Evolutionary conservation across 92 coral and sea anemone genomes (phyloP).

Genomic region (Porites evermanni): DNA sequence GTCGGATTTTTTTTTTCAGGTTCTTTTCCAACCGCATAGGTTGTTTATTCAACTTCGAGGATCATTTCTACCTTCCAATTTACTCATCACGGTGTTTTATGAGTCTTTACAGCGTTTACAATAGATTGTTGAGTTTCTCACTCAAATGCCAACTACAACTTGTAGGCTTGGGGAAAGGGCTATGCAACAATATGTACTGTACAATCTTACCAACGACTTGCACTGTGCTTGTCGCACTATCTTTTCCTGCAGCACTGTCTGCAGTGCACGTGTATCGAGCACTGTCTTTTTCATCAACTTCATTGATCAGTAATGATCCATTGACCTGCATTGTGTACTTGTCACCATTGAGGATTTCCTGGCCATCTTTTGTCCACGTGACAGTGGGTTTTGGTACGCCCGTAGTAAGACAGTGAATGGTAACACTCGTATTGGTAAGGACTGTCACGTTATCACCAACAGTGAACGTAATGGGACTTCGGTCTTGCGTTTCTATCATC

Average conservation of each 20-base stretch:
- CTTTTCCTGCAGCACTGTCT: constrained; percentile 49
- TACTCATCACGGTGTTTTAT: no score
- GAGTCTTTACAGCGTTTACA: no score
- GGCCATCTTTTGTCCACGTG: constrained; percentile 70
- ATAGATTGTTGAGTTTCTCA: no score
- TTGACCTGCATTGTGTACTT: constrained; percentile 26
- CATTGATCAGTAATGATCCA: constrained; percentile 50
- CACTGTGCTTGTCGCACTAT: constrained; percentile 58
- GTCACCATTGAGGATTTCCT: constrained; percentile 36
- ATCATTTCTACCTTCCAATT: no score
- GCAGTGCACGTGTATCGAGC: constrained; percentile 69
- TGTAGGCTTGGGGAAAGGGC: no score
- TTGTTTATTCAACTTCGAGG: no score
- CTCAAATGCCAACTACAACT: no score
- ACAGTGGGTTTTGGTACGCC: constrained; percentile 76
- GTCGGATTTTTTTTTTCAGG: no score
- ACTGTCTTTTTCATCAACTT: constrained; percentile 41
- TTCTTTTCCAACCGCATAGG: no score
- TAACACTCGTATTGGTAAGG: constrained; percentile 62
- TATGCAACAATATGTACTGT: background rate
- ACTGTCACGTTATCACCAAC: constrained; percentile 75
- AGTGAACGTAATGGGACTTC: constrained; percentile 59
- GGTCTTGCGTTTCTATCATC: constrained; percentile 46
- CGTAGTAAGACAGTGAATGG: constrained; percentile 65
- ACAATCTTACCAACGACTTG: constrained; percentile 58